These are phyloP conservation scores for Tetrao urogallus DNA, from an alignment of 2,113 vertebrate genomes.

Conservation along the genomic window DNA sequence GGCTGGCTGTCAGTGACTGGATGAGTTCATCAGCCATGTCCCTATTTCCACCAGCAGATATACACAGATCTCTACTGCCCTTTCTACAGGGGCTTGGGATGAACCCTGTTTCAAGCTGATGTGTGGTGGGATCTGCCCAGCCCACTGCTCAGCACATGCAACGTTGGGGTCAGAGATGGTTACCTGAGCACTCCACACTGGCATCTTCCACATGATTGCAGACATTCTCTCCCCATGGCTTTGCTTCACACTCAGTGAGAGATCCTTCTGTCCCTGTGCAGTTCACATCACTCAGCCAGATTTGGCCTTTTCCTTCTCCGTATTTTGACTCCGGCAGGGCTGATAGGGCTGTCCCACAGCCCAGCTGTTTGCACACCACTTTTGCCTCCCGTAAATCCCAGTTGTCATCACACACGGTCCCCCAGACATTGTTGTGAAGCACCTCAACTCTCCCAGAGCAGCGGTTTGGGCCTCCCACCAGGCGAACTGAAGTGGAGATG, in stretches of 20 bases:
- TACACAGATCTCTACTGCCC: not conserved
- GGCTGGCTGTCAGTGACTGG: not conserved
- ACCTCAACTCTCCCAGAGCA: conserved; percentile 91
- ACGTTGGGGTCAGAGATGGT: rapidly evolving
- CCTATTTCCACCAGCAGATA: not conserved
- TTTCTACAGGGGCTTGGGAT: not conserved
- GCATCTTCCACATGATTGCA: conserved; percentile 54
- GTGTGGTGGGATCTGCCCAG: not conserved
- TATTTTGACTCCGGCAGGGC: conserved; percentile 14
- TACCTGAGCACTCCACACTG: conserved; percentile 54
- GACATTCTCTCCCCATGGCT: not conserved
- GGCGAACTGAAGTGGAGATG: conserved; percentile 76
- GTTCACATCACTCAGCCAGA: not conserved
- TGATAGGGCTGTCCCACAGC: conserved; percentile 76
- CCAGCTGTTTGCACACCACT: conserved; percentile 88
- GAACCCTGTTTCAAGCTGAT: too few relatives aligned
- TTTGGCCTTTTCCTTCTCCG: not conserved
- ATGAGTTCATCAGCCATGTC: not conserved
- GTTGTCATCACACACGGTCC: conserved; percentile 88
- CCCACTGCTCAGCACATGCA: rapidly evolving
- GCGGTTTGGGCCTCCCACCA: conserved; percentile 80
- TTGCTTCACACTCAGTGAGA: conserved; percentile 20
- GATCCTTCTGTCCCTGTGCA: conserved; percentile 28
- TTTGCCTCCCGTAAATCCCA: conserved; percentile 79
- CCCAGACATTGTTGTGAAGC: conserved; percentile 66